phyloP scores from a whole-genome alignment of 2,888 invertebrate species.

The Barypeithes pellucidus region DNA sequence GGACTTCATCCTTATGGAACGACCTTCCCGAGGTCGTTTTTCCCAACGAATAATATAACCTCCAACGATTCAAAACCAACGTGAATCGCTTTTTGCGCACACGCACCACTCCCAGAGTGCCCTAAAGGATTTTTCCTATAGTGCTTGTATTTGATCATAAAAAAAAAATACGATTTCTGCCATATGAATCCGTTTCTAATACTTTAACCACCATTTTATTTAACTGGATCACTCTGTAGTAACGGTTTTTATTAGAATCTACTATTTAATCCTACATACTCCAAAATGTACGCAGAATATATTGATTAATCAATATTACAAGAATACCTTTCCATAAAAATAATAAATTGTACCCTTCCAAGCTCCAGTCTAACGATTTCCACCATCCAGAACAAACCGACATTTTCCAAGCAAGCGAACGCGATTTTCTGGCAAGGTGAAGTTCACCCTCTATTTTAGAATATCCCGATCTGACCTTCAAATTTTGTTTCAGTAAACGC shows the following conservation, averaged over 20 bases:
- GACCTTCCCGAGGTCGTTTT: too few species aligned
- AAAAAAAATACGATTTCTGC: too few species aligned
- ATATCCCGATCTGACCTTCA: conserved; percentile 22
- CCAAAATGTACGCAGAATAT: neutral
- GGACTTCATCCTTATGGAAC: too few species aligned
- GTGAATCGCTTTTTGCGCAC: too few species aligned
- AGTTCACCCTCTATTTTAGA: conserved; percentile 7
- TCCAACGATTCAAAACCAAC: too few species aligned
- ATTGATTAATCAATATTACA: conserved; percentile 4
- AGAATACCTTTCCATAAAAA: conserved; percentile 8
- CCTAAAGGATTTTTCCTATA: too few species aligned
- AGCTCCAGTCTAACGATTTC: conserved; percentile 13
- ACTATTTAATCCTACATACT: conserved; percentile 2
- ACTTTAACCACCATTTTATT: too few species aligned
- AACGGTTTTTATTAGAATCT: neutral
- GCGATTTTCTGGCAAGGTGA: conserved; percentile 6
- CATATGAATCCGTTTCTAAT: too few species aligned
- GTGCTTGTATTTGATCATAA: too few species aligned
- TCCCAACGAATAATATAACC: too few species aligned
- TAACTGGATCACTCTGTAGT: neutral
- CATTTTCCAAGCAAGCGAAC: conserved; percentile 6
- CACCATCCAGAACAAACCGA: conserved; percentile 14
- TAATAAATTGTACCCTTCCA: neutral
- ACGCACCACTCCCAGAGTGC: too few species aligned
- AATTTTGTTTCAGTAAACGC: neutral